These are phyloP conservation scores for Chaetorhynchus papuensis DNA, from an alignment of 2,113 vertebrate genomes.

Conservation along the genomic window DNA sequence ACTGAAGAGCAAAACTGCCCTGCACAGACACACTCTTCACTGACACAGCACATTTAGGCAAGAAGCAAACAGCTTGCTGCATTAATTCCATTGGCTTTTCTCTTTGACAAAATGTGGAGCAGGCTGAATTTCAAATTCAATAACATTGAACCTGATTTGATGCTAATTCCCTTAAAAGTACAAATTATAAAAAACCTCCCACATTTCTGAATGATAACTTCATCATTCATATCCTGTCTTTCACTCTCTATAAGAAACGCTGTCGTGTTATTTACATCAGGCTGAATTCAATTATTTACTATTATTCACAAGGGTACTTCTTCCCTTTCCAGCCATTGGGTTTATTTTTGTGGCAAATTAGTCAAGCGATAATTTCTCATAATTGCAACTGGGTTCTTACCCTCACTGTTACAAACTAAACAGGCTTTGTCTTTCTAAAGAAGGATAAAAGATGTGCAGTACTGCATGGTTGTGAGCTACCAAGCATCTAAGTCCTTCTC, in stretches of 20 bases:
- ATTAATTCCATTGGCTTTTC: neutral
- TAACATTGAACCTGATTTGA: neutral
- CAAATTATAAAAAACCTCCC: neutral
- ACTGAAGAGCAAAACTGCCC: neutral
- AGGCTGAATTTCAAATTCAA: neutral
- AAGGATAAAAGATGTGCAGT: neutral
- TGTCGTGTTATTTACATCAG: neutral
- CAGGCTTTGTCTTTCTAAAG: neutral
- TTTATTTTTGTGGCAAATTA: constrained; percentile 39
- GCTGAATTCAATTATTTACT: constrained; percentile 11
- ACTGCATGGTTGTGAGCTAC: neutral
- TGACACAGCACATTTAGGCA: neutral
- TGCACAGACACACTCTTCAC: neutral
- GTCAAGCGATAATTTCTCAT: neutral
- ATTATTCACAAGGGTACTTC: neutral
- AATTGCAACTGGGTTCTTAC: neutral
- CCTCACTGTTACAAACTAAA: neutral
- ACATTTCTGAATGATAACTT: neutral
- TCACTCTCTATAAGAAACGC: neutral
- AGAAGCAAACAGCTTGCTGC: neutral
- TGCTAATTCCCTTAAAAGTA: neutral
- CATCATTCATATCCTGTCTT: neutral
- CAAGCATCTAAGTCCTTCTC: neutral
- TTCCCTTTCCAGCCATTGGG: neutral
- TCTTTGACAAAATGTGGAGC: neutral